Evolutionary conservation across 2,113 vertebrate genomes (phyloP), one percentile per base, ranked within the genome.

Genomic region (Sciurus niger): DNA sequence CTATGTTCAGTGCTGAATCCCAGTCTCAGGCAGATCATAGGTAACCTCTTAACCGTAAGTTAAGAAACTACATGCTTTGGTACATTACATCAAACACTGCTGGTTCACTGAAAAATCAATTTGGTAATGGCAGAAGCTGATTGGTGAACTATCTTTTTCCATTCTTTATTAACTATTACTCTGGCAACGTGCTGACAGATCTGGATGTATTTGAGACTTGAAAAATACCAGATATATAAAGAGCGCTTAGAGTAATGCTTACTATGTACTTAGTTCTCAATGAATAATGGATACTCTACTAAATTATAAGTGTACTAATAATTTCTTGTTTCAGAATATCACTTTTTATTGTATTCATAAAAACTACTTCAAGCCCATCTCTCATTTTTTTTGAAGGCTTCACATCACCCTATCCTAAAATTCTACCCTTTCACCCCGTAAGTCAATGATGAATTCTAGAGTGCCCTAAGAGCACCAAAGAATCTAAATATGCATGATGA

Each of bases 401-500:
- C 60, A 84, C 18, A 67, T 74, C 43, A n/a, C 4, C 8, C 8
- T 40, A 10, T 86, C 37, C 30, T 16, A n/a, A 90, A 93, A 88
- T 87, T 77, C 58, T 72, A 58, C 65, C 22, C 73, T 43, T 80
- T 95, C 28, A 40, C 58, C 65, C 51, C 63, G 3, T 16, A 67
- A 73, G 34, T 72, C 73, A 48, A 4, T 28, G 17, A 83, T 12
- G 5, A 11, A 5, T 20, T 89, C 63, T 55, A 46, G 87, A 68
- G 79, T n/a, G 37, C 16, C 83, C 40, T 40, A 60, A 80, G 65
- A 8, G 67, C 11, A 63, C 18, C 58, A 77, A 90, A 58, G 63
- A 93, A 83, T 89, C 11, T 51, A 95, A 95, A 43, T n/a, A 65
- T 80, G 28, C 58, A 67, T n/a, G 51, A 65, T 74, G 34, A 40